Base-by-base conservation (phyloP, 64 coral and sea anemone species). In the Trachythela sp. region DNA sequence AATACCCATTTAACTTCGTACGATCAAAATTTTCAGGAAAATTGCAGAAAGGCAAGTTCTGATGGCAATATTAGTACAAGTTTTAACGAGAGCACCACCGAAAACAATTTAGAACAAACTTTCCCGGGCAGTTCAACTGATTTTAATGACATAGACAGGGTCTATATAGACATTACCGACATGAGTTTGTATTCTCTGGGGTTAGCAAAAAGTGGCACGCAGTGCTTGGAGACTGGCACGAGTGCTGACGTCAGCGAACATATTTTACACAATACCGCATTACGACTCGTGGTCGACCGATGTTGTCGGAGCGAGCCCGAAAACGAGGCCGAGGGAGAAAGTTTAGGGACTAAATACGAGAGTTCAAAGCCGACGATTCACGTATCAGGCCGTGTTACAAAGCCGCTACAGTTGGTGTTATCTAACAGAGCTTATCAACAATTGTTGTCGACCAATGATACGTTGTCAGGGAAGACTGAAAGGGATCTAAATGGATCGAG, bases 101-200 rank as follows among this genome's bases (percentile, higher is more conserved):
- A 22, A 39, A 80, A 80, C 31, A 80, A 30, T 34, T 18, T 4
- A 3, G 89, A 90, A 34, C 89, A 92, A 13, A 88, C 72, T 4
- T 75, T n/a, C n/a, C n/a, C 36, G 54, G 54, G 84, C 33, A 59
- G 87, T 35, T 84, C 85, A 7, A 54, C 49, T 4, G 76, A 87
- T 34, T 88, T 94, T 8, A 70, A 91, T 70, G 95, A 97, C 77
- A 88, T 94, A 67, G 95, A 97, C 83, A 77, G 93, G 27, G 91
- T 97, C 18, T 91, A 92, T 56, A 88, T 92, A 45, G 95, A 97
- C 70, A 94, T 97, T 15, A 92, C 92, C 68, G 95, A 94, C 24
- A 97, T 97, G 95, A 97, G 95, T 83, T 70, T 97, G 67, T 92
- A 86, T 86, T 97, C 90, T 9, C 64, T 92, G 39, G 88, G 90